Evolutionary conservation across 2,113 vertebrate genomes (phyloP), one percentile per base, ranked within the genome.

Genomic region (Hydrochoerus hydrochaeris): DNA sequence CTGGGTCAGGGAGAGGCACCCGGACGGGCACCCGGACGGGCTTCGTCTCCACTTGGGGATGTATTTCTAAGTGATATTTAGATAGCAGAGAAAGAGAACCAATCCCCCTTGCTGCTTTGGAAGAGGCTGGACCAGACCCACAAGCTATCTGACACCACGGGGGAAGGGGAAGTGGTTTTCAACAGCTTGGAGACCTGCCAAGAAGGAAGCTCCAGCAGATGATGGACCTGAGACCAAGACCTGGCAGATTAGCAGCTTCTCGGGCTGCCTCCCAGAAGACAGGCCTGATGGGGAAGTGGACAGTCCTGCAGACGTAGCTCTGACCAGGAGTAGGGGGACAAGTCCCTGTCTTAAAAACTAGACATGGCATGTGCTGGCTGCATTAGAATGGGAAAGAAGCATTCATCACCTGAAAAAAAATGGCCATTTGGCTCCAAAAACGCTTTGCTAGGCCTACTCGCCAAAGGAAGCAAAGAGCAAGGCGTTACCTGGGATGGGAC

Each of bases 201-300:
- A 71, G 73, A 54, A 75, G 67, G 13, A 32, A 41, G 14, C 4
- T 11, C 12, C 49, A 17, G 62, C 1, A 24, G 89, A 62, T 60
- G 90, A 46, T 1, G 1, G 75, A 93, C 88, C 71, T 88, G 87
- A 89, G 81, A n/a, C 73, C 65, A 52, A 90, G 87, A 89, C 41
- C 49, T 9, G 38, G 87, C 16, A 63, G 92, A 97, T 96, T 97
- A 96, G 80, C 96, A 88, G 75, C 87, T 88, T 58, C 38, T 26
- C 9, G 12, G 20, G 80, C 16, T 54, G 87, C 12, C 52, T 87
- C 41, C 92, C 84, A 44, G 38, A 17, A 22, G 46, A 35, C 49
- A 22, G 44, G 41, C 81, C 2, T 0, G 14, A 57, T 5, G 5
- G 54, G 19, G 28, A 17, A 5, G 13, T 11, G 57, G 30, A 32